Percentiles rank a stretch among this genome's conserved stretches.
These are phyloP conservation scores for Suncus etruscus DNA, from an alignment of 2,113 vertebrate genomes.

Conservation along the genomic window DNA sequence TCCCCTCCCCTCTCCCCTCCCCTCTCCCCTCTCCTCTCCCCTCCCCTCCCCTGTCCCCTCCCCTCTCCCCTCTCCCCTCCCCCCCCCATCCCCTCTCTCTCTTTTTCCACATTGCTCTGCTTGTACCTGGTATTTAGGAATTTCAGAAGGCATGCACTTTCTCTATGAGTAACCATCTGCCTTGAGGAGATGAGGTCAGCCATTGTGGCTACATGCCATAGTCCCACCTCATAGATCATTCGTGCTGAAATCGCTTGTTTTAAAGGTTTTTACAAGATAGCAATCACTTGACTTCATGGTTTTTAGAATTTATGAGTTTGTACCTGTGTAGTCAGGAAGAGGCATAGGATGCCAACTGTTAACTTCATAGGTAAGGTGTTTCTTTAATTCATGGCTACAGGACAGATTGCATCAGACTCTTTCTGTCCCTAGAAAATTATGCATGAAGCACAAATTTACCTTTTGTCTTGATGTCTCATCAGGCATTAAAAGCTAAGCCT, in stretches of 20 bases:
- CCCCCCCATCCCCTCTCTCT: background rate
- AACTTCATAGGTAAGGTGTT: slow-evolving; percentile 30
- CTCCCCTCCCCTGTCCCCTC: too few species aligned
- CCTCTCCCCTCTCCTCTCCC: too few species aligned
- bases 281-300: slow-evolving; percentile 6
- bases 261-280: slow-evolving; percentile 7
- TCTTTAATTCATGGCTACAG: background rate
- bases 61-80: too few species aligned
- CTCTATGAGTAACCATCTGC: background rate
- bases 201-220: background rate
- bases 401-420: background rate
- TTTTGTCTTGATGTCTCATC: background rate
- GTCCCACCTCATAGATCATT: background rate
- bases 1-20: too few species aligned
- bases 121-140: background rate
- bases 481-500: slow-evolving; percentile 20
- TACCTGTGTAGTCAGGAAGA: background rate
- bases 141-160: background rate
- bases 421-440: slow-evolving; percentile 34
- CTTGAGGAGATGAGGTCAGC: background rate
- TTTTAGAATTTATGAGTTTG: slow-evolving; percentile 61
- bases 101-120: background rate
- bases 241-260: slow-evolving; percentile 60
- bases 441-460: slow-evolving; percentile 6
- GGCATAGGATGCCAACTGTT: background rate